Evolutionary conservation across 2,888 invertebrate species (phyloP).

Genomic region (Anaspis maculata): DNA sequence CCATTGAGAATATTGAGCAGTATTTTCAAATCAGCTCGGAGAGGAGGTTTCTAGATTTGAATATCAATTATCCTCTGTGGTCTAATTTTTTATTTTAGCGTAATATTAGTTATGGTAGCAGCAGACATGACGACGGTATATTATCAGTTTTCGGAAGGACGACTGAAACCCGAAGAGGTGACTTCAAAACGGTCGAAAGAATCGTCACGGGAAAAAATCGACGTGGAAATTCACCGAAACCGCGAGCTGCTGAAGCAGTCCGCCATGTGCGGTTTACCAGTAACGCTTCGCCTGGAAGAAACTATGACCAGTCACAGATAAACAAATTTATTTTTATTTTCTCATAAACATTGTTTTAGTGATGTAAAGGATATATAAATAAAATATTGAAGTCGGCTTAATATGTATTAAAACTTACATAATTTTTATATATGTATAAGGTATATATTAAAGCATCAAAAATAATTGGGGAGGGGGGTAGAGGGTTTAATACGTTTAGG

Average conservation of each 20-base stretch:
- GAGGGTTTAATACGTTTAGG: conserved; percentile 13
- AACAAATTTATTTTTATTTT: conserved; percentile 22
- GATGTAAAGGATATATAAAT: conserved; percentile 27
- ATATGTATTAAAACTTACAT: conserved; percentile 23
- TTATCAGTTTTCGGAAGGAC: conserved; percentile 39
- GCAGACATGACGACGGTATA: conserved; percentile 43
- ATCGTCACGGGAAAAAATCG: conserved; percentile 28
- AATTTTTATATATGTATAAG: conserved; percentile 15
- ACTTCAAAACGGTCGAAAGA: conserved; percentile 24
- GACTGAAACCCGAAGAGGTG: conserved; percentile 25
- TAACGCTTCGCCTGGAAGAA: conserved; percentile 19
- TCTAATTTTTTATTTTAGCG: conserved; percentile 21
- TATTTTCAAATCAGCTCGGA: too few relatives aligned
- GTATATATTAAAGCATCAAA: conserved; percentile 27
- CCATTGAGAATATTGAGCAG: too few relatives aligned
- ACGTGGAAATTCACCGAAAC: conserved; percentile 27
- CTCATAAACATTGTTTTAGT: conserved; percentile 25
- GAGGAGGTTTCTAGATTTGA: too few relatives aligned
- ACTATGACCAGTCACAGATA: conserved; percentile 11
- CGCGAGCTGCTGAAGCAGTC: conserved; percentile 27
- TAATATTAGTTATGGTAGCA: conserved; percentile 40
- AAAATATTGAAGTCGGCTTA: conserved; percentile 21
- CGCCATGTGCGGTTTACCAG: conserved; percentile 27
- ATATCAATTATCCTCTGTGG: too few relatives aligned
- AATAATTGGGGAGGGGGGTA: too few relatives aligned